Evolutionary conservation across 2,888 invertebrate genomes (phyloP).

Genomic region (Polylopha cassiicola): DNA sequence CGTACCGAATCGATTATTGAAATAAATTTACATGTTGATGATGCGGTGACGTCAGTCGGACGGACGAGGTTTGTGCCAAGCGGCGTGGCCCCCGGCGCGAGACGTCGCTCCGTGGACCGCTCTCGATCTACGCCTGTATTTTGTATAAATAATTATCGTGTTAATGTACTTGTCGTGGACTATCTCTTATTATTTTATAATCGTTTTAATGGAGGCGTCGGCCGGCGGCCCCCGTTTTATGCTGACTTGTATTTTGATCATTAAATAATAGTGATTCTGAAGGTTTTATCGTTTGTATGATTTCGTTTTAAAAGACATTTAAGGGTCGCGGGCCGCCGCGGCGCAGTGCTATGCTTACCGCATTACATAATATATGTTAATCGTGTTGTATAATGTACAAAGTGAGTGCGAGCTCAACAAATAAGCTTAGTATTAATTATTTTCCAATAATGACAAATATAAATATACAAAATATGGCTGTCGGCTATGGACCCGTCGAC

Average conservation of each 20-base stretch:
- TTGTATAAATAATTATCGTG: slow-evolving; percentile 39
- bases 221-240: slow-evolving; percentile 28
- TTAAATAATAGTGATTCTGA: slow-evolving; percentile 33
- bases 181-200: slow-evolving; percentile 36
- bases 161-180: slow-evolving; percentile 33
- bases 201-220: slow-evolving; percentile 40
- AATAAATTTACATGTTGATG: background rate
- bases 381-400: slow-evolving; percentile 72
- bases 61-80: slow-evolving; percentile 29
- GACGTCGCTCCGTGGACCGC: too few relatives aligned
- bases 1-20: slow-evolving; percentile 1
- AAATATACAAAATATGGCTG: slow-evolving; percentile 49
- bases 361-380: slow-evolving; percentile 57
- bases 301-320: slow-evolving; percentile 43
- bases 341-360: slow-evolving; percentile 25
- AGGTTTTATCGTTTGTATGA: slow-evolving; percentile 23
- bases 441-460: slow-evolving; percentile 45
- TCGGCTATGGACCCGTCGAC: slow-evolving; percentile 46
- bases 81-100: slow-evolving; percentile 9
- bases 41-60: slow-evolving; percentile 2
- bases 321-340: slow-evolving; percentile 28
- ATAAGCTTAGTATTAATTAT: slow-evolving; percentile 61
- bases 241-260: slow-evolving; percentile 35
- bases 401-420: slow-evolving; percentile 71
- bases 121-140: slow-evolving; percentile 32